Conservation (phyloP, 2,113 vertebrate species). For the Terrapene triunguis region DNA sequence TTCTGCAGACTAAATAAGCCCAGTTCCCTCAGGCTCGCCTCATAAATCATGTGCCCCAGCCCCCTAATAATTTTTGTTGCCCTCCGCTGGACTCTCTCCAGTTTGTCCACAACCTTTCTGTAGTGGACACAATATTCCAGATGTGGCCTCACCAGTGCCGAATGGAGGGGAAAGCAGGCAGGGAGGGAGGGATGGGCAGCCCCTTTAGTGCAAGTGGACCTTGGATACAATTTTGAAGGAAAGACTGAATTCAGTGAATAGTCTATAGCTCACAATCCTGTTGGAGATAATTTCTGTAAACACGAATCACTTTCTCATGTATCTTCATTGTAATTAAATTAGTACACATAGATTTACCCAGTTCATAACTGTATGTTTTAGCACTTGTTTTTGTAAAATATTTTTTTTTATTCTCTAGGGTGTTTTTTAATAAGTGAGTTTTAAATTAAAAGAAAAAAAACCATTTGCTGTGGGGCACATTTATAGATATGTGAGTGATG, state of each 20-base stretch:
- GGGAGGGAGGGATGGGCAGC: neutral
- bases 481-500: neutral
- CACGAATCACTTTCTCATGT: neutral
- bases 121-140: too few species aligned
- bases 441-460: neutral
- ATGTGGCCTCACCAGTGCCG: too few species aligned
- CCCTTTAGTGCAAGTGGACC: neutral
- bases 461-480: neutral
- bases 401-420: neutral
- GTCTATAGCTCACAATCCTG: neutral
- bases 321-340: slow-evolving; percentile 19
- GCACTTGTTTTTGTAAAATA: neutral
- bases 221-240: neutral
- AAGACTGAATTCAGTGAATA: neutral
- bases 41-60: too few species aligned
- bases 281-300: neutral
- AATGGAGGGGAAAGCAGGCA: neutral
- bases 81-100: too few species aligned
- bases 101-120: too few species aligned
- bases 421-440: neutral
- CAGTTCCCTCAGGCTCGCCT: too few species aligned
- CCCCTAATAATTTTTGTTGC: too few species aligned
- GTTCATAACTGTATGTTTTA: neutral
- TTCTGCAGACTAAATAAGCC: too few species aligned
- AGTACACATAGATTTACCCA: neutral